These are phyloP conservation scores for Galleria mellonella DNA, from an alignment of 1,140 invertebrate species.

Conservation along the genomic window DNA sequence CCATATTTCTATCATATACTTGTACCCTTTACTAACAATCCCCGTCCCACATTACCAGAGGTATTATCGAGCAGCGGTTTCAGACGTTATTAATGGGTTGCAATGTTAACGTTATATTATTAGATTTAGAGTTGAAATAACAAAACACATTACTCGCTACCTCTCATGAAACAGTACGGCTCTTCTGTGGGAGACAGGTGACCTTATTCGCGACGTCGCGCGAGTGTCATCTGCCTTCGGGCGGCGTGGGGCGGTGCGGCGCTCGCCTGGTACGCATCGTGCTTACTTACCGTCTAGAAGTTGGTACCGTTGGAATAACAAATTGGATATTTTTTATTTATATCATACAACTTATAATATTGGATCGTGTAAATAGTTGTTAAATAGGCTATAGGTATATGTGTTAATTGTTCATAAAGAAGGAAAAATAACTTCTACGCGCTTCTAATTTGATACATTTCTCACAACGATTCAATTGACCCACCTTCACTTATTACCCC, in stretches of 20 bases:
- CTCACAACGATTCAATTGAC: too few relatives aligned
- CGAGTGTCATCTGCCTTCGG: constrained; percentile 59
- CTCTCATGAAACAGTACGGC: background rate
- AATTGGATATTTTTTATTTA: background rate
- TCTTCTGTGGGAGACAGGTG: constrained; percentile 30
- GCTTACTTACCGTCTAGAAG: constrained; percentile 19
- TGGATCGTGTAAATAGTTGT: too few relatives aligned
- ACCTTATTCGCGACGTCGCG: constrained; percentile 67
- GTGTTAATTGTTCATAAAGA: background rate
- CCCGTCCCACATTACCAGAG: too few relatives aligned
- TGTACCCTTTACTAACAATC: too few relatives aligned
- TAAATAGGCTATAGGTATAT: background rate
- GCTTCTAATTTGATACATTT: too few relatives aligned
- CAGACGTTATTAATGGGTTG: too few relatives aligned
- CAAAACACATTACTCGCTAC: background rate
- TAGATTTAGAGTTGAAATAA: too few relatives aligned
- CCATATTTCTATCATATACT: too few relatives aligned
- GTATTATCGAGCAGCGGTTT: too few relatives aligned
- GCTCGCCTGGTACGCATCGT: constrained; percentile 44
- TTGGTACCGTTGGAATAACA: constrained; percentile 23
- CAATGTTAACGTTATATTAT: too few relatives aligned
- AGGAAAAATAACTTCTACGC: background rate
- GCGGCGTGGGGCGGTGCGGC: constrained; percentile 35
- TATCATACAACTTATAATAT: background rate
- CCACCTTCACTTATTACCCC: too few relatives aligned